phyloP scores from a whole-genome alignment of 2,113 vertebrate genomes.

The Motacilla tschutschensis region DNA sequence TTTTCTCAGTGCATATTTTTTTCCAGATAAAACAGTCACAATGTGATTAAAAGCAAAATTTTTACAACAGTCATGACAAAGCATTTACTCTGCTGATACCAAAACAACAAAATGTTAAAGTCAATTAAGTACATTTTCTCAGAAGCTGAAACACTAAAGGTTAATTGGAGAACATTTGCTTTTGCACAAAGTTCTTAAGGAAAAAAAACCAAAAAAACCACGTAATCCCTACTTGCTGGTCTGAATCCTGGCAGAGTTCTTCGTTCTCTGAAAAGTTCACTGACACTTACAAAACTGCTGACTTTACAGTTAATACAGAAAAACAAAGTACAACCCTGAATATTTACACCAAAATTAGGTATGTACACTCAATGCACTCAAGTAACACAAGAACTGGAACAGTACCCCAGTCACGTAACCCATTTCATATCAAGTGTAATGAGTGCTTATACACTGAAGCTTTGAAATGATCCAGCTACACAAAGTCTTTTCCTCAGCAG shows the following conservation, averaged over 20 bases:
- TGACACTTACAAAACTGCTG: not conserved
- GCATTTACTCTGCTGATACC: not conserved
- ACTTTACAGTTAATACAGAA: not conserved
- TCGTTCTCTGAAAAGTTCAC: not conserved
- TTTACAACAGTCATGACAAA: not conserved
- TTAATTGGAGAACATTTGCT: not conserved
- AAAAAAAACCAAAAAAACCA: not conserved
- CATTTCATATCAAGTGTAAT: not conserved
- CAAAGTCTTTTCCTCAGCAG: not conserved
- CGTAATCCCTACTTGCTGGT: not conserved
- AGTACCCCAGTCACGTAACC: not conserved
- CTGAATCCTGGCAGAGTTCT: not conserved
- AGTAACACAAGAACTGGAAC: not conserved
- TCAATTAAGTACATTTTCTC: not conserved
- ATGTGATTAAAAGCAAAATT: not conserved
- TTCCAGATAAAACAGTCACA: not conserved
- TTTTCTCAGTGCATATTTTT: not conserved
- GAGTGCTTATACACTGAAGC: not conserved
- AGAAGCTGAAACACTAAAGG: not conserved
- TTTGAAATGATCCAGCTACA: not conserved
- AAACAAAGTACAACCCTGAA: not conserved
- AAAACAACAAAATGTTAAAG: not conserved
- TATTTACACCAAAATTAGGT: not conserved
- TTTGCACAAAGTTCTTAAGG: not conserved
- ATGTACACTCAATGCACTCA: not conserved